A percentile compares a stretch with the other conserved stretches of the same genome.
Evolutionary conservation across 2,797 vertebrate species (phyloP).

Genomic region (Meda fulgida): DNA sequence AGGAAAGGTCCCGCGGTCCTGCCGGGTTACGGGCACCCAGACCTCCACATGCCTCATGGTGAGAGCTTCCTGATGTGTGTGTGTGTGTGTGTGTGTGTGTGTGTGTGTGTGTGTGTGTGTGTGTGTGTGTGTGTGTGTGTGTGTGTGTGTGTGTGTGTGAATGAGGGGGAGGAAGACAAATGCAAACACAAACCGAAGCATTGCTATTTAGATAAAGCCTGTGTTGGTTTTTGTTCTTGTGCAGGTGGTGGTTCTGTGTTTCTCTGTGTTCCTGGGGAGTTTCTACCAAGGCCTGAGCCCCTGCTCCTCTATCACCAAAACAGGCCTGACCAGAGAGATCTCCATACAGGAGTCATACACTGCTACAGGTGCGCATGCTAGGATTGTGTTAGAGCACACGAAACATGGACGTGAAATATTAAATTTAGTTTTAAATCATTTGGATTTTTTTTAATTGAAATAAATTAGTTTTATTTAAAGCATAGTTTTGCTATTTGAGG

Average conservation of each 20-base stretch:
- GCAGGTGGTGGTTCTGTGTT: conserved; percentile 92
- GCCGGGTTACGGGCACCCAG: conserved; percentile 90
- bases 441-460: no score
- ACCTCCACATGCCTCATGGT: conserved; percentile 98
- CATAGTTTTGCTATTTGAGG: neutral
- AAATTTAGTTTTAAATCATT: neutral
- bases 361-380: conserved; percentile 77
- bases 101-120: no score
- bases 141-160: neutral
- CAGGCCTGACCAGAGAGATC: conserved; percentile 79
- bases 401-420: neutral
- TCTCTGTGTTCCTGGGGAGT: conserved; percentile 90
- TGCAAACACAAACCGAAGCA: neutral
- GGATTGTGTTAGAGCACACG: neutral
- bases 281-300: conserved; percentile 87
- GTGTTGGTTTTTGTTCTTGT: conserved; percentile 83
- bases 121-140: no score
- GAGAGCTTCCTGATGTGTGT: conserved; percentile 61
- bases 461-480: neutral
- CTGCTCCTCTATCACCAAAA: conserved; percentile 84
- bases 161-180: neutral
- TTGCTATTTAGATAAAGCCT: neutral
- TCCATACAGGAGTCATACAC: conserved; percentile 86
- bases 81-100: neutral
- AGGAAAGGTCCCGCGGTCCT: conserved; percentile 90